These are phyloP conservation scores for Berghia stephanieae DNA, from an alignment of 1,140 invertebrate genomes.

Conservation along the genomic window DNA sequence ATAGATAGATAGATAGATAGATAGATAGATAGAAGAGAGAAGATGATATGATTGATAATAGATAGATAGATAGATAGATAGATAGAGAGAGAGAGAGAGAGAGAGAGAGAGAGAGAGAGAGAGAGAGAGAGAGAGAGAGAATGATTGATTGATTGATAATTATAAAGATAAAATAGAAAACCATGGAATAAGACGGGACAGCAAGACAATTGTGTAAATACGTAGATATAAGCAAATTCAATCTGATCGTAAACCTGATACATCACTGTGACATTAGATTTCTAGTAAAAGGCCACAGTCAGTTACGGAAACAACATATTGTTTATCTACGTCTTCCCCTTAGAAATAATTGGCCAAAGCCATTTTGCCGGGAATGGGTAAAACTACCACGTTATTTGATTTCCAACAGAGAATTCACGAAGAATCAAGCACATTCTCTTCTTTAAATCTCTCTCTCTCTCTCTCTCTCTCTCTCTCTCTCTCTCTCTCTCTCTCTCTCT, in stretches of 20 bases:
- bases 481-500: background rate
- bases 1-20: background rate
- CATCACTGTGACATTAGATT: background rate
- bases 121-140: background rate
- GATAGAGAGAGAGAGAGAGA: background rate
- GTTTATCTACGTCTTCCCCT: background rate
- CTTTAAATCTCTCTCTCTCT: background rate
- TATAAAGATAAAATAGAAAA: too few relatives aligned
- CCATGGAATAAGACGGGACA: too few relatives aligned
- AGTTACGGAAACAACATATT: background rate
- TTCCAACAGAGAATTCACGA: background rate
- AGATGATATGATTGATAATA: background rate
- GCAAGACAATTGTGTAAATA: too few relatives aligned
- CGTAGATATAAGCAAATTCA: too few relatives aligned
- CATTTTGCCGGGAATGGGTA: too few relatives aligned
- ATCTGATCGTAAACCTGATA: background rate
- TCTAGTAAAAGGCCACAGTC: background rate
- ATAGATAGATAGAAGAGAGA: background rate
- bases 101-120: constrained; percentile 4
- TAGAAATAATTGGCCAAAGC: too few relatives aligned
- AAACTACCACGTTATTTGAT: background rate
- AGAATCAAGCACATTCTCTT: background rate
- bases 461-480: too few relatives aligned
- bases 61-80: background rate
- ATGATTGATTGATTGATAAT: background rate